Base-by-base conservation (phyloP, 2,113 vertebrate species). In the Petrocephalus zakoni region DNA sequence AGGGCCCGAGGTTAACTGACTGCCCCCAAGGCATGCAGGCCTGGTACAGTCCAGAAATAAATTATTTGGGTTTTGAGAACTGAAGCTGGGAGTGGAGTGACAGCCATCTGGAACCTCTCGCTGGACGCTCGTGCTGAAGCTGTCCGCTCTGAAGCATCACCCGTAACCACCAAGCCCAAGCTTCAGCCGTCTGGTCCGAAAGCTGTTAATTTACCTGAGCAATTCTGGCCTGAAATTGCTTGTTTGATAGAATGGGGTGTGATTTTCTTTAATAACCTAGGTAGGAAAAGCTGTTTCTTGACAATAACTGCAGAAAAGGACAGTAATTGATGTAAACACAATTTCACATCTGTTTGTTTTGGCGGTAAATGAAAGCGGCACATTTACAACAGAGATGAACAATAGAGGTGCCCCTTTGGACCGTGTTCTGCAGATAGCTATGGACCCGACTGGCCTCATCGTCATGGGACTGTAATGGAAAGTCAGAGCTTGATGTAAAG, bases 191-290 rank as follows among this genome's bases (percentile, higher is more conserved):
- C 58, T 42, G 72, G 72, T 87, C 68, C 25, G 6, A 52, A 75
- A 34, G 87, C 42, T 61, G 11, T 75, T 75, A 75, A 75, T 87
- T 75, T 75, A 87, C 87, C 7, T 75, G 87, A 87, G 42, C 49
- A 7, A 75, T 87, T 87, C 47, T 37, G 21, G 25, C 42, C 87
- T 29, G 61, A 87, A 72, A 87, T 87, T 72, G 42, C 64, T n/a
- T 75, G 61, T 53, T 75, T 75, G 47, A 42, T 78, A 52, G 46
- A 72, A 51, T 64, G 25, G 87, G 25, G 25, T 87, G 61, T 87
- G 46, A 87, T 87, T 87, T 87, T 87, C 61, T 75, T 72, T 49
- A 72, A 87, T 87, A 34, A 78, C 68, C 15, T 52, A 25, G 64
- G 87, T 52, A 52, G 47, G 46, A 46, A 87, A 87, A 87, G 87